These are phyloP conservation scores for Apaloderma vittatum DNA, from an alignment of 2,113 vertebrate species.

Conservation along the genomic window DNA sequence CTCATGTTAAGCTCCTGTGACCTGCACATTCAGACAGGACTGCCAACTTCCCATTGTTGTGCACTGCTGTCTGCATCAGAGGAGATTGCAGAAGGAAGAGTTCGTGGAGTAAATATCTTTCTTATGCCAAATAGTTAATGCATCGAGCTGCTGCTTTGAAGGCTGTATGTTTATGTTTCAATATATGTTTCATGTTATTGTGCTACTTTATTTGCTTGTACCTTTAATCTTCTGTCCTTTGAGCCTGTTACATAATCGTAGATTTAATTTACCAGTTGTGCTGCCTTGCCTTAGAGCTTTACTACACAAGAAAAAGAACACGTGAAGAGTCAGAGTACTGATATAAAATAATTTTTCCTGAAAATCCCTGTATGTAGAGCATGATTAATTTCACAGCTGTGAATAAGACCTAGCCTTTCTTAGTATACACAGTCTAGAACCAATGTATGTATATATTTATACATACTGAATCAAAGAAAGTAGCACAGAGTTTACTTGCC, in stretches of 20 bases:
- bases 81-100: neutral
- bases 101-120: neutral
- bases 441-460: neutral
- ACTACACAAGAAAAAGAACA: neutral
- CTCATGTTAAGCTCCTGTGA: neutral
- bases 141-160: neutral
- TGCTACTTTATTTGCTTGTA: neutral
- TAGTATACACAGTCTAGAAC: neutral
- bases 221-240: neutral
- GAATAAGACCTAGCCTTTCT: neutral
- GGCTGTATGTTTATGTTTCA: neutral
- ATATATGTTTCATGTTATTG: neutral
- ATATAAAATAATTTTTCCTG: neutral
- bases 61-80: neutral
- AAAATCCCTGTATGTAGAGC: neutral
- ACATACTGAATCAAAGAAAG: conserved; percentile 14
- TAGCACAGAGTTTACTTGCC: conserved; percentile 6
- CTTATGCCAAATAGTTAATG: neutral
- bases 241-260: neutral
- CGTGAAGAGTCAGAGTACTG: neutral
- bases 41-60: neutral
- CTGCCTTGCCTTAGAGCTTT: neutral
- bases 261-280: neutral
- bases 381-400: conserved; percentile 43
- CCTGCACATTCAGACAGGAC: neutral